Conservation (phyloP, 2,888 invertebrate genomes). For the Ceraclea dissimilis region DNA sequence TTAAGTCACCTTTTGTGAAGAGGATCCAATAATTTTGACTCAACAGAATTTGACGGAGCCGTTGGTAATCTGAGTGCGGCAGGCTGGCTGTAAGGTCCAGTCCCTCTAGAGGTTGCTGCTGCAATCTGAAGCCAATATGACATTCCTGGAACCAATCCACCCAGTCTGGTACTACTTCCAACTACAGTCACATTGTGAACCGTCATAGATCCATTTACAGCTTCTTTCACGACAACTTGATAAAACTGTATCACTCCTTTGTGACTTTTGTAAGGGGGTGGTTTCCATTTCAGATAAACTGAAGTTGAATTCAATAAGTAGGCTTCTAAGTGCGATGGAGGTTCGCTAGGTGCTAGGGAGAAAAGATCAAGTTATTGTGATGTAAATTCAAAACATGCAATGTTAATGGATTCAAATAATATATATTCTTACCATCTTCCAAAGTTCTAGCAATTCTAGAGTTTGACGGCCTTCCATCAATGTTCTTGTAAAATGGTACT, state of each 20-base stretch:
- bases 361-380: slow-evolving; percentile 29
- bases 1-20: slow-evolving; percentile 15
- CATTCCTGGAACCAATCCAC: slow-evolving; percentile 73
- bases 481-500: slow-evolving; percentile 81
- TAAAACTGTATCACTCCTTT: slow-evolving; percentile 83
- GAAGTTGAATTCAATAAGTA: slow-evolving; percentile 74
- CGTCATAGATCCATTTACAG: slow-evolving; percentile 51
- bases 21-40: slow-evolving; percentile 19
- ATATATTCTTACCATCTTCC: slow-evolving; percentile 63
- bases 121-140: slow-evolving; percentile 80
- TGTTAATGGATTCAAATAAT: neutral
- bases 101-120: slow-evolving; percentile 73
- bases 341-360: slow-evolving; percentile 64
- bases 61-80: slow-evolving; percentile 52
- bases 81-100: slow-evolving; percentile 72
- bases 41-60: slow-evolving; percentile 9
- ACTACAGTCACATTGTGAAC: slow-evolving; percentile 66
- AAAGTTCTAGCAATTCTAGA: slow-evolving; percentile 72
- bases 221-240: slow-evolving; percentile 59
- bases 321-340: slow-evolving; percentile 78
- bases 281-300: slow-evolving; percentile 78
- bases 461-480: slow-evolving; percentile 86
- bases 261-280: slow-evolving; percentile 64
- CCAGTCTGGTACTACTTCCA: slow-evolving; percentile 64
- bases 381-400: neutral